phyloP scores from a whole-genome alignment of 2,888 invertebrate genomes.

The Archaeoteleia sp. region DNA sequence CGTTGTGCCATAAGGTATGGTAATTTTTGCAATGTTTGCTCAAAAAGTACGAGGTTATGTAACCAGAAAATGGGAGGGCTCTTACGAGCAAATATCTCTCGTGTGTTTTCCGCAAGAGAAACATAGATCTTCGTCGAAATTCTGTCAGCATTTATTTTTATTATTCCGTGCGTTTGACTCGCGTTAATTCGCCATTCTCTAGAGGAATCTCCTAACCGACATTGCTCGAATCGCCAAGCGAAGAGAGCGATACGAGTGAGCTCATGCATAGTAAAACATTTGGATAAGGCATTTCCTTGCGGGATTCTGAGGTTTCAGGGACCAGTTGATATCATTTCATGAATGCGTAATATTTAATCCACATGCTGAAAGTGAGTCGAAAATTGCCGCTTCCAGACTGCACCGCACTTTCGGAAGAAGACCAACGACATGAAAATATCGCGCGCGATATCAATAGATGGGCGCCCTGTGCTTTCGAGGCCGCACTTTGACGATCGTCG shows the following conservation, averaged over 20 bases:
- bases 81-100: no score
- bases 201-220: conserved; percentile 42
- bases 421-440: conserved; percentile 25
- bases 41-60: no score
- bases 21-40: no score
- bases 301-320: conserved; percentile 48
- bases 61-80: no score
- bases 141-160: conserved; percentile 41
- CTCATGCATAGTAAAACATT: conserved; percentile 54
- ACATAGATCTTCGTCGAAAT: neutral
- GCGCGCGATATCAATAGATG: conserved; percentile 26
- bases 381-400: conserved; percentile 29
- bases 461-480: no score
- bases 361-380: conserved; percentile 38
- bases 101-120: no score
- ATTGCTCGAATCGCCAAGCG: conserved; percentile 46
- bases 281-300: conserved; percentile 48
- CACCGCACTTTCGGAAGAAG: conserved; percentile 5
- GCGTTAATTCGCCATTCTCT: conserved; percentile 49
- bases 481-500: no score
- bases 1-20: no score
- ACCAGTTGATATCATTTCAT: conserved; percentile 53
- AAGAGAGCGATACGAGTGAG: conserved; percentile 51
- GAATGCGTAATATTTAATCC: conserved; percentile 56
- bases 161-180: conserved; percentile 45